These are phyloP conservation scores for Lithophane socia DNA, from an alignment of 2,888 invertebrate species.

Conservation along the genomic window DNA sequence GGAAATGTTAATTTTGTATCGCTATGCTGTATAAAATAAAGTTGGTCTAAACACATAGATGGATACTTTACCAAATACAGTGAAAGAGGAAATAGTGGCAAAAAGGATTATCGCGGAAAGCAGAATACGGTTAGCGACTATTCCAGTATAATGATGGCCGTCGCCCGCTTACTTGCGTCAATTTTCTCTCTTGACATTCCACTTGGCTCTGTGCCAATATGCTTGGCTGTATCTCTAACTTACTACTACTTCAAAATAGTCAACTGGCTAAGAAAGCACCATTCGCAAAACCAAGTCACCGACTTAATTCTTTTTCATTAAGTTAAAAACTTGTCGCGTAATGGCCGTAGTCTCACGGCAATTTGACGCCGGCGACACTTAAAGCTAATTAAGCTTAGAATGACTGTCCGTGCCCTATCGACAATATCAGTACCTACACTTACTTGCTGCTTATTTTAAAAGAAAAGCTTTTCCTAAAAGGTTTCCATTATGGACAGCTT, in stretches of 20 bases:
- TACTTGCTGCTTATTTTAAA: slow-evolving; percentile 32
- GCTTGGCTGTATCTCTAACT: slow-evolving; percentile 50
- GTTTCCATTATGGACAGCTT: slow-evolving; percentile 17
- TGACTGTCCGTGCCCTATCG: slow-evolving; percentile 16
- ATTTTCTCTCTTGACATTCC: slow-evolving; percentile 63
- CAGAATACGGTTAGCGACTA: slow-evolving; percentile 49
- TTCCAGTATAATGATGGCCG: slow-evolving; percentile 58
- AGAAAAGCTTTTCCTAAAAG: slow-evolving; percentile 19
- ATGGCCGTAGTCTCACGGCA: slow-evolving; percentile 41
- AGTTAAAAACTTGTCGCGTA: slow-evolving; percentile 51
- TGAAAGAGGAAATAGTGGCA: slow-evolving; percentile 21
- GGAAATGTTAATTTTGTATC: neutral
- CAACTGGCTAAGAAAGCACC: slow-evolving; percentile 29
- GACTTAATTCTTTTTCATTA: slow-evolving; percentile 27
- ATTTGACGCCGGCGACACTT: slow-evolving; percentile 40
- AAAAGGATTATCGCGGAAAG: slow-evolving; percentile 45
- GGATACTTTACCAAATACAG: slow-evolving; percentile 4
- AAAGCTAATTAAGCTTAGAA: slow-evolving; percentile 56
- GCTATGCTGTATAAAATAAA: neutral
- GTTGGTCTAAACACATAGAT: neutral
- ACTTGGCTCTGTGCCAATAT: slow-evolving; percentile 62
- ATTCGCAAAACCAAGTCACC: slow-evolving; percentile 31
- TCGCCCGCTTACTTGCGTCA: slow-evolving; percentile 59
- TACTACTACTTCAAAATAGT: slow-evolving; percentile 53
- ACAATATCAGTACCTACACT: slow-evolving; percentile 18